A percentile compares a stretch with the other conserved stretches of the same genome.
Conservation (phyloP, 2,797 vertebrate genomes). For the Eidolon dupreanum region DNA sequence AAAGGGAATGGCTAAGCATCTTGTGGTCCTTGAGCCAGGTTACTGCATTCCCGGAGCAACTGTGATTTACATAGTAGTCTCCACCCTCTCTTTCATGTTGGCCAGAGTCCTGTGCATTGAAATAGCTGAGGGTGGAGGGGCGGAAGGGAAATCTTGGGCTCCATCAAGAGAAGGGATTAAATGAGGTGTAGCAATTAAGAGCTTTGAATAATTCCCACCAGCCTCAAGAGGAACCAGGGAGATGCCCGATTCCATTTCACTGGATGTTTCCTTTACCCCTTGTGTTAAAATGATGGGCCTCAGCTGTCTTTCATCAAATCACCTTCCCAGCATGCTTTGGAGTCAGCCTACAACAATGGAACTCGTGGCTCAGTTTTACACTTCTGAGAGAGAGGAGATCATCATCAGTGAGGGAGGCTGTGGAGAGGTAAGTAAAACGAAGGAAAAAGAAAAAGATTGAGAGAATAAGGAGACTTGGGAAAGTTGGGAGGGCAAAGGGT, state of each 20-base stretch:
- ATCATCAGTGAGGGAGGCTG: background rate
- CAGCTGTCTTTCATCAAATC: background rate
- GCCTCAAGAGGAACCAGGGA: background rate
- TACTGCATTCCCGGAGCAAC: background rate
- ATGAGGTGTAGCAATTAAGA: background rate
- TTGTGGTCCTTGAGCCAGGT: background rate
- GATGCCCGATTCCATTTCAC: background rate
- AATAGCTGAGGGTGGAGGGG: background rate
- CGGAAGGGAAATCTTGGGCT: background rate
- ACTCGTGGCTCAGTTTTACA: background rate
- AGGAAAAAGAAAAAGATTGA: background rate
- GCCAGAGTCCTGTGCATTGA: background rate
- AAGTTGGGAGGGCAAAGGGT: background rate
- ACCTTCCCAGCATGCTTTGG: background rate
- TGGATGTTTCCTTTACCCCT: background rate
- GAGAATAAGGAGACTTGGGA: background rate
- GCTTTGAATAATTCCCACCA: background rate
- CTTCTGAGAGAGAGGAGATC: background rate
- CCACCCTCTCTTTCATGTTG: background rate
- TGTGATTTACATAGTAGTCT: background rate
- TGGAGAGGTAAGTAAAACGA: background rate
- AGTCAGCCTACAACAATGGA: background rate
- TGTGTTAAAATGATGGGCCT: background rate
- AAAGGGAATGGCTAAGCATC: background rate
- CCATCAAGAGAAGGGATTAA: background rate